Conservation (phyloP, 1,140 invertebrate species). For the Vanessa tameamea region DNA sequence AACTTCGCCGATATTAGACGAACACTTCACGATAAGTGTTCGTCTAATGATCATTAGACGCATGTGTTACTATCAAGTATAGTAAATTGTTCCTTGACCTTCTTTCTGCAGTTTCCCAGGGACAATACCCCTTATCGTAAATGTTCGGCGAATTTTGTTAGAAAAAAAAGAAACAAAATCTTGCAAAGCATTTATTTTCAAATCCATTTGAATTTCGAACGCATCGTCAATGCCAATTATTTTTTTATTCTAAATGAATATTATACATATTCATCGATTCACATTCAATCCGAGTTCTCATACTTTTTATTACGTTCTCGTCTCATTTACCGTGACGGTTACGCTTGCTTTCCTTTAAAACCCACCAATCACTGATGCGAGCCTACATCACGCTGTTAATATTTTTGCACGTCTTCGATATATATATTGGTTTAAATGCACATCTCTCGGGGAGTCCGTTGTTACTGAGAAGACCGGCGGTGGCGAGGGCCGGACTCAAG, state of each 20-base stretch:
- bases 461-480: slow-evolving; percentile 71
- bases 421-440: slow-evolving; percentile 33
- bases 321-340: slow-evolving; percentile 36
- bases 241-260: background rate
- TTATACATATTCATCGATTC: slow-evolving; percentile 5
- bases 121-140: no score
- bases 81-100: no score
- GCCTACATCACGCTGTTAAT: slow-evolving; percentile 52
- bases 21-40: no score
- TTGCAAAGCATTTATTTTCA: no score
- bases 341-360: slow-evolving; percentile 44
- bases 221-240: no score
- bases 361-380: slow-evolving; percentile 45
- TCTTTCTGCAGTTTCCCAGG: no score
- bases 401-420: slow-evolving; percentile 40
- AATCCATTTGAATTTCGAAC: no score
- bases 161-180: no score
- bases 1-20: no score
- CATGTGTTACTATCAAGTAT: no score
- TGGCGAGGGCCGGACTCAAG: slow-evolving; percentile 74
- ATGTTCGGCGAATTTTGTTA: no score
- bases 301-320: slow-evolving; percentile 3
- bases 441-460: slow-evolving; percentile 66
- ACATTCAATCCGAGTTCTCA: background rate
- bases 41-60: no score